Evolutionary conservation across 2,113 vertebrate genomes (phyloP), one percentile per base, ranked within the genome.

Genomic region (Phrynosoma platyrhinos): DNA sequence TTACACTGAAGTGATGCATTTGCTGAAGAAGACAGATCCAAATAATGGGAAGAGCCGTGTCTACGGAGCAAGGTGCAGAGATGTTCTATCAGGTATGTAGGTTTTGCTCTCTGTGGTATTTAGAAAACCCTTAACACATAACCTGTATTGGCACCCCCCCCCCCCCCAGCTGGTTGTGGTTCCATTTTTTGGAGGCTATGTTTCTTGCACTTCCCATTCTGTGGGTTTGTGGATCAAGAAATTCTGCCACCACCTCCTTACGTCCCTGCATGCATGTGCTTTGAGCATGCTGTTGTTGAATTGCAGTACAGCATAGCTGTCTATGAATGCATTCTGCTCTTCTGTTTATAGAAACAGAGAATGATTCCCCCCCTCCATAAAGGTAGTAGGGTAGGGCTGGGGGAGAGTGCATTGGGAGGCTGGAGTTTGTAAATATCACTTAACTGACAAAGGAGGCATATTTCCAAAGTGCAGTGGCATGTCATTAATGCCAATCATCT

Each of bases 1-100:
- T 98, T 99, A 99, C 96, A 94, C 97, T 96, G 98, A 99, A 96
- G 98, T 97, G 89, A 92, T 97, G 96, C 96, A 95, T 94, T 95
- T 99, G 97, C 97, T 98, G 87, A 97, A 98, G 97, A 96, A 90
- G 93, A 89, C 93, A 83, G 98, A 98, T 87, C 95, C 97, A 14
- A 84, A 93, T 85, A 95, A 92, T n/a, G 97, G 97, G 91, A 94
- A 89, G 85, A 89, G 94, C 88, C 94, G 93, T 2, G 96, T 98
- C 87, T 96, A 95, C 0, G 96, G 97, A 0, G 98, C 96, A 0
- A 97, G 90, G 89, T 98, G 97, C 97, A 95, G 95, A 95, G 97
- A 98, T 91, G 90, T 97, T 90, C 94, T 98, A 88, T 97, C 98
- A 97, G 98, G 98, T 98, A 98, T 4, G 97, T 90, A 89, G 93